Evolutionary conservation across 2,888 invertebrate genomes (phyloP), one percentile per base, ranked within the genome.

Genomic region (Cantharis rufa): DNA sequence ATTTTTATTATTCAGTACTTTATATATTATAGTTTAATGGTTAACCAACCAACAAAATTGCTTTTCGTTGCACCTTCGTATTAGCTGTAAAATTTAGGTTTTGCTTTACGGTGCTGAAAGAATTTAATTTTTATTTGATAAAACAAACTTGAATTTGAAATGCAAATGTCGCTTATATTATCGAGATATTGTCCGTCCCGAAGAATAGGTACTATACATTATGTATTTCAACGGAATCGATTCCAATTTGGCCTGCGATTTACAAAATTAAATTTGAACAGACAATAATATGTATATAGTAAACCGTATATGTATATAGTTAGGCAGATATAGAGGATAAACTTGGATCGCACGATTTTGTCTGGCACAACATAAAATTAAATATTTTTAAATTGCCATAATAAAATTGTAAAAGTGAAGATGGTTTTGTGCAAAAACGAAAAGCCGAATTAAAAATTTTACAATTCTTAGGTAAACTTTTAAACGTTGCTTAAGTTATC

Each of bases 11-110:
- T 72, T 72, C 70, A 27, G 61, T 73, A 21, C 27, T 70, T 4
- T 9, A 9, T 73, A n/a, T 18, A 69, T 32, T 77, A 74, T 63
- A 71, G 77, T 64, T 62, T 74, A 74, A 77, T 74, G 77, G 74
- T 77, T 77, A 77, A 77, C 77, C 77, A 71, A 32, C 24, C 32
- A 27, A 70, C 74, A 71, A 74, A 70, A 74, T 77, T 71, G 21
- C 11, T 18, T 69, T 69, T 69, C 62, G 64, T 66, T 71, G 61
- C 27, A 70, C 73, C 74, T 74, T 77, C 77, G 32, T 69, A n/a
- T n/a, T n/a, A 71, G 71, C 68, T 64, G 74, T 71, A 75, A 71
- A 78, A 61, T 66, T 16, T 64, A 5, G 64, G 64, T 11, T 13
- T 64, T 18, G 64, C 10, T 32, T 66, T 13, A 24, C 21, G 21